Conservation (phyloP, 2,888 invertebrate genomes). For the Amphiduros pacificus region DNA sequence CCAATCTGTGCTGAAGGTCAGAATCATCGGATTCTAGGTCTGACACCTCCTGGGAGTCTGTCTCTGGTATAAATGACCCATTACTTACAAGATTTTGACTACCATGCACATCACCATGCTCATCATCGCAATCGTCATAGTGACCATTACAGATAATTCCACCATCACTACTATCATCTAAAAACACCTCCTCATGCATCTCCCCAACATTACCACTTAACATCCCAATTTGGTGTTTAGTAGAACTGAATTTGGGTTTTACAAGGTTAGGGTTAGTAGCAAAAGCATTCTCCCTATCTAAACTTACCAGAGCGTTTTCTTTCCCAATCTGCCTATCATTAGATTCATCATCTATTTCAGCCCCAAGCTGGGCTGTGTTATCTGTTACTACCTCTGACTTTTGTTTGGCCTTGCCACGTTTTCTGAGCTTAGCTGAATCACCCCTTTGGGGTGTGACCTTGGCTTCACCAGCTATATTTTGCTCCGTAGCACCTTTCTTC, state of each 20-base stretch:
- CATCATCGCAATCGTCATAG: background rate
- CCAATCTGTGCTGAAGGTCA: background rate
- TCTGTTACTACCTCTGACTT: background rate
- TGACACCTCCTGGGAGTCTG: background rate
- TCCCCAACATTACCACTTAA: too few relatives aligned
- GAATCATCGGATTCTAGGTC: background rate
- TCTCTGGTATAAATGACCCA: background rate
- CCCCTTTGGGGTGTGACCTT: too few relatives aligned
- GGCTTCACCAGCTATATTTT: background rate
- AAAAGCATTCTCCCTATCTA: background rate
- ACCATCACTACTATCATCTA: too few relatives aligned
- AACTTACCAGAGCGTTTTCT: background rate
- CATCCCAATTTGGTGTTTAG: too few relatives aligned
- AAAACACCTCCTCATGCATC: too few relatives aligned
- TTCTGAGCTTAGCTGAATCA: background rate
- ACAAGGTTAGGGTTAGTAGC: background rate
- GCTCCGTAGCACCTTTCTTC: background rate
- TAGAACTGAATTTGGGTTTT: background rate
- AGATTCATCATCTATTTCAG: background rate
- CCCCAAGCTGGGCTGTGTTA: background rate
- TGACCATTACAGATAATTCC: background rate
- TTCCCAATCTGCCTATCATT: background rate
- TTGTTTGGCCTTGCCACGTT: too few relatives aligned
- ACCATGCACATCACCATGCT: background rate
- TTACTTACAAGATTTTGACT: too few relatives aligned